Percentiles rank a stretch among this genome's conserved stretches.
Evolutionary conservation across 2,888 invertebrate species (phyloP).

Genomic region (Stenotaenia linearis): DNA sequence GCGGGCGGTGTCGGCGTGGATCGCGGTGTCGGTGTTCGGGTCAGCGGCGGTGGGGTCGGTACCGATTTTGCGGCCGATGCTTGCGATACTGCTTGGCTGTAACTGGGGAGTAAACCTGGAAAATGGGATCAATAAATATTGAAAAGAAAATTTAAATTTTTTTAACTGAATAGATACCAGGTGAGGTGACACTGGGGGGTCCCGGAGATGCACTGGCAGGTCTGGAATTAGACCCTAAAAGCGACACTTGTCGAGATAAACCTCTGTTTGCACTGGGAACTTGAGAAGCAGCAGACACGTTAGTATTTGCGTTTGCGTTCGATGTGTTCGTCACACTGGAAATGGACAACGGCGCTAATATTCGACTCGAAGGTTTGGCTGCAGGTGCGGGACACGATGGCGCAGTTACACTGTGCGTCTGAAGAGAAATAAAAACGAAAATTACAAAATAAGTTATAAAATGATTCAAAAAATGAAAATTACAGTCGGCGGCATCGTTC

Average conservation of each 20-base stretch:
- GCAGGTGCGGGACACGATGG: too few relatives aligned
- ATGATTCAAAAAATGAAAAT: background rate
- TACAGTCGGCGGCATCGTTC: slow-evolving; percentile 28
- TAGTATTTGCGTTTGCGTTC: background rate
- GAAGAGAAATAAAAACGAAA: too few relatives aligned
- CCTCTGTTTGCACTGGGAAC: background rate
- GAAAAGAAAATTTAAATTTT: background rate
- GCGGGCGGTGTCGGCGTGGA: background rate
- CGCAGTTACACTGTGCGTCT: background rate
- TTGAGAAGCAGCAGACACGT: background rate
- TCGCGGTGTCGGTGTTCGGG: slow-evolving; percentile 27
- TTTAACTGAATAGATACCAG: background rate
- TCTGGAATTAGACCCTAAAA: background rate
- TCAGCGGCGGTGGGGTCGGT: slow-evolving; percentile 6
- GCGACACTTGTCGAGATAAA: background rate
- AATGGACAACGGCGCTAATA: background rate
- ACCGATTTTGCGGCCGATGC: background rate
- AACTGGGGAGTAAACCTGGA: background rate
- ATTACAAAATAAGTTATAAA: background rate
- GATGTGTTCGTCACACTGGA: background rate
- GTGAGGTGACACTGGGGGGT: slow-evolving; percentile 29
- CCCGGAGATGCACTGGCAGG: slow-evolving; percentile 31
- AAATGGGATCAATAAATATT: background rate
- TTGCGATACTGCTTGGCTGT: slow-evolving; percentile 26
- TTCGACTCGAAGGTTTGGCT: background rate